Conservation (phyloP, 2,888 invertebrate species). For the Pocota personata region DNA sequence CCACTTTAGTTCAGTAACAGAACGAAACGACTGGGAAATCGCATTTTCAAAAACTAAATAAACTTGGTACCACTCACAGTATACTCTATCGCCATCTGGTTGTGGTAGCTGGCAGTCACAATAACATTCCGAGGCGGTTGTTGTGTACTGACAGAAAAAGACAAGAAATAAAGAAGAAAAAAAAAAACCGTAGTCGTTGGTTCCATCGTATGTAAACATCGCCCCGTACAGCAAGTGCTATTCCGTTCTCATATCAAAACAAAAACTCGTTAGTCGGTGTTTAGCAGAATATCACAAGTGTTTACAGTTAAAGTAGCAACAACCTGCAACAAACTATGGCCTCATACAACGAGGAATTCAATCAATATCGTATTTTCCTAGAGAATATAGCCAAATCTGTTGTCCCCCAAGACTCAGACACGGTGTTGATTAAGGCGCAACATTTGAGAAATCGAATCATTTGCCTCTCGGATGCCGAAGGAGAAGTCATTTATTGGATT, state of each 20-base stretch:
- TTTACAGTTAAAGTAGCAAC: slow-evolving; percentile 12
- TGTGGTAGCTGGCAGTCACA: background rate
- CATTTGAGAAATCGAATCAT: slow-evolving; percentile 35
- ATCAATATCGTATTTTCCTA: slow-evolving; percentile 53
- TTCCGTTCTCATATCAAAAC: slow-evolving; percentile 34
- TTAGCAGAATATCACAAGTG: slow-evolving; percentile 2
- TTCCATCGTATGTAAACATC: slow-evolving; percentile 48
- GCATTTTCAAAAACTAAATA: background rate
- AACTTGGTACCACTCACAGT: background rate
- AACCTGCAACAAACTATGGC: slow-evolving; percentile 34
- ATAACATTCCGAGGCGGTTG: background rate
- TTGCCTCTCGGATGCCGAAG: slow-evolving; percentile 39
- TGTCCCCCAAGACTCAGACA: slow-evolving; percentile 22
- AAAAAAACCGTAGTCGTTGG: slow-evolving; percentile 31
- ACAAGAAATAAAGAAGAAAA: slow-evolving; percentile 4
- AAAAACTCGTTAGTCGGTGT: slow-evolving; percentile 23
- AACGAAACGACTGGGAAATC: background rate
- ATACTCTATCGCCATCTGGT: background rate
- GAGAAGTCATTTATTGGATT: slow-evolving; percentile 62
- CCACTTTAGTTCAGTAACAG: too few relatives aligned
- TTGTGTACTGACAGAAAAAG: slow-evolving; percentile 2
- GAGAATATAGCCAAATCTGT: slow-evolving; percentile 51
- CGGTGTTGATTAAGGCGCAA: slow-evolving; percentile 1
- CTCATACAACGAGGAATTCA: slow-evolving; percentile 59
- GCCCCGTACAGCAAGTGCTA: slow-evolving; percentile 46